A percentile compares a stretch with the other conserved stretches of the same genome.
These are phyloP conservation scores for Pegoplata infirma DNA, from an alignment of 2,888 invertebrate species.

Conservation along the genomic window DNA sequence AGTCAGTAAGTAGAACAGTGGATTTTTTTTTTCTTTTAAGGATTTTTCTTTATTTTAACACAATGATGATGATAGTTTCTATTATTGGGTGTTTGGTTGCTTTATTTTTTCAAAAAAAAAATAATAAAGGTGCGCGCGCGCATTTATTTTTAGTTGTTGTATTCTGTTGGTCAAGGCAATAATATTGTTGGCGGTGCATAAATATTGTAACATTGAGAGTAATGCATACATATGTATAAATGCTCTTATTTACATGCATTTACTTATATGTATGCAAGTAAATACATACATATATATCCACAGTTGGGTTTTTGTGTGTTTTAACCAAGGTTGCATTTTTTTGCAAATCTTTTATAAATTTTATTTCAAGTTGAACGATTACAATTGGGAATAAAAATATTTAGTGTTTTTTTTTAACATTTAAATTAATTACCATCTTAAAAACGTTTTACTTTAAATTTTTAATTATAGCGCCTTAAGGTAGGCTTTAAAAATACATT, in stretches of 20 bases:
- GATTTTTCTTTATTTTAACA: background rate
- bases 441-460: too few relatives aligned
- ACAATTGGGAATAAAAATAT: background rate
- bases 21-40: background rate
- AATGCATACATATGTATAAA: slow-evolving; percentile 20
- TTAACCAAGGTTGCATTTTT: slow-evolving; percentile 29
- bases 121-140: slow-evolving; percentile 48
- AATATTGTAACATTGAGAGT: slow-evolving; percentile 48
- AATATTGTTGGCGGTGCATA: slow-evolving; percentile 38
- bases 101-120: background rate
- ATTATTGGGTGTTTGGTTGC: background rate
- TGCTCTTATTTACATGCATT: background rate
- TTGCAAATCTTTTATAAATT: slow-evolving; percentile 5
- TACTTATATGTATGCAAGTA: too few relatives aligned
- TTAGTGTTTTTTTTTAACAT: too few relatives aligned
- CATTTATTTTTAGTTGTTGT: slow-evolving; percentile 31
- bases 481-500: too few relatives aligned
- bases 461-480: too few relatives aligned
- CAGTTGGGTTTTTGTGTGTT: slow-evolving; percentile 13
- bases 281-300: background rate
- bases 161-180: slow-evolving; percentile 59
- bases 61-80: too few relatives aligned
- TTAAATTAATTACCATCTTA: too few relatives aligned
- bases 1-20: slow-evolving; percentile 43
- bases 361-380: slow-evolving; percentile 9